Base-by-base conservation (phyloP, 1,140 invertebrate genomes). In the Drosophila pachea region DNA sequence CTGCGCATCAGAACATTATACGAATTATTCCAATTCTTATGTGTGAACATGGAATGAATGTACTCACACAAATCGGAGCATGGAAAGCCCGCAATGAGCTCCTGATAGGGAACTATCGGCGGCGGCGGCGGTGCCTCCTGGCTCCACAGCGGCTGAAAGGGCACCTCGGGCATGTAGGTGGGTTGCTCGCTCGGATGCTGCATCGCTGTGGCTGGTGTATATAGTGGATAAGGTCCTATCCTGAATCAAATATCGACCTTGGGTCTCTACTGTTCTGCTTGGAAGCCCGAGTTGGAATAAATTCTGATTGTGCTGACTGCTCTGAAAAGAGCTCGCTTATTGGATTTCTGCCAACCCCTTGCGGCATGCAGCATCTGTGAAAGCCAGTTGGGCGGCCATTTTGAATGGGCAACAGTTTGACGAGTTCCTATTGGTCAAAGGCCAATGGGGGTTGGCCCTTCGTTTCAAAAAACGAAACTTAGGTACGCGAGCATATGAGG, bases 61-160 rank as follows among this genome's bases (percentile, higher is more conserved):
- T 22, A 83, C 86, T 89, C 74, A 92, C 91, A 91, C 64, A 92
- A 88, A 77, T 92, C 91, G 6, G 90, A 89, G 73, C 91, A 91
- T 8, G 89, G 89, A 76, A 92, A 92, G 2, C 91, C 91, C 7
- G 91, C 90, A 16, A 92, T 87, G 32, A 92, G 90, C 56, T 92
- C 91, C 11, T 91, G 91, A 81, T 92, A 92, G 14, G 90, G 88
- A 6, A 89, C 88, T 59, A 89, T 89, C 31, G 88, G 88, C 8
- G 88, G 88, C 5, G 86, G 82, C 12, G 86, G 86, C 5, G 87
- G 81, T 9, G 88, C 77, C 38, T 87, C 78, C 31, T 89, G 88
- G 12, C 84, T 76, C 61, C 87, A 81, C 47, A 89, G 66, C 7
- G 89, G 76, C 55, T 89, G 88, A 68, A 89, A 89, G n/a, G 88